These are phyloP conservation scores for Drosophila pseudoananassae DNA, from an alignment of 1,140 invertebrate genomes.

Conservation along the genomic window DNA sequence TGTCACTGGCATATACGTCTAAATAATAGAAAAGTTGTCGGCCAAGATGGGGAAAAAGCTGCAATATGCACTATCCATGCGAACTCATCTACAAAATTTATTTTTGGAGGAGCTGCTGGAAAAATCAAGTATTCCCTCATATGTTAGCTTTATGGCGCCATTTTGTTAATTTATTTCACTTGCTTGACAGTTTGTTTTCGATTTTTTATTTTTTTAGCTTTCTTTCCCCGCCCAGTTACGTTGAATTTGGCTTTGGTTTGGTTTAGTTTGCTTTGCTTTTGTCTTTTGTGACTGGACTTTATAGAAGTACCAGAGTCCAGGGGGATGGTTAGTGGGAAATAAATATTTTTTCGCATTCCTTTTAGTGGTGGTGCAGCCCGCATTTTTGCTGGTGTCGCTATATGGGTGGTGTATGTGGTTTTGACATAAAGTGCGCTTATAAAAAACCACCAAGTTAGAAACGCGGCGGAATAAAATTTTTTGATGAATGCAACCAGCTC, in stretches of 20 bases:
- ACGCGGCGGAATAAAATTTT: slow-evolving; percentile 69
- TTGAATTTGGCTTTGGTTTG: slow-evolving; percentile 34
- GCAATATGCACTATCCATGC: slow-evolving; percentile 11
- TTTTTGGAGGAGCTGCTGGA: slow-evolving; percentile 46
- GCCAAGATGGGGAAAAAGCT: slow-evolving; percentile 40
- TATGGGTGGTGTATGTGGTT: slow-evolving; percentile 55
- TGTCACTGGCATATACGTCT: slow-evolving; percentile 74
- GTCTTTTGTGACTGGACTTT: slow-evolving; percentile 48
- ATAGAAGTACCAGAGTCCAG: not conserved
- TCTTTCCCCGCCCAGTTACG: slow-evolving; percentile 38
- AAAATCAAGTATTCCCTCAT: slow-evolving; percentile 76
- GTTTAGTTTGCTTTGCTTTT: slow-evolving; percentile 45
- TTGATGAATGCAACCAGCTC: slow-evolving; percentile 73
- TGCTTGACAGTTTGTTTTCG: slow-evolving; percentile 78
- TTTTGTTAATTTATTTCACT: slow-evolving; percentile 83
- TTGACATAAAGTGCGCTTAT: slow-evolving; percentile 82
- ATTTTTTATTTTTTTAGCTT: slow-evolving; percentile 38
- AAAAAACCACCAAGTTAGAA: slow-evolving; percentile 78
- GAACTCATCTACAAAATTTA: slow-evolving; percentile 54
- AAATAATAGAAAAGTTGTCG: slow-evolving; percentile 77
- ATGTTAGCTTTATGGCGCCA: slow-evolving; percentile 80
- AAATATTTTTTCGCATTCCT: slow-evolving; percentile 67
- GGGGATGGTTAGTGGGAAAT: slow-evolving; percentile 23
- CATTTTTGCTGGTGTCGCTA: slow-evolving; percentile 32
- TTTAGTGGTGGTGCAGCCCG: slow-evolving; percentile 40